Evolutionary conservation across 2,113 vertebrate species (phyloP), one percentile per base, ranked within the genome.

Genomic region (Sebastes fasciatus): DNA sequence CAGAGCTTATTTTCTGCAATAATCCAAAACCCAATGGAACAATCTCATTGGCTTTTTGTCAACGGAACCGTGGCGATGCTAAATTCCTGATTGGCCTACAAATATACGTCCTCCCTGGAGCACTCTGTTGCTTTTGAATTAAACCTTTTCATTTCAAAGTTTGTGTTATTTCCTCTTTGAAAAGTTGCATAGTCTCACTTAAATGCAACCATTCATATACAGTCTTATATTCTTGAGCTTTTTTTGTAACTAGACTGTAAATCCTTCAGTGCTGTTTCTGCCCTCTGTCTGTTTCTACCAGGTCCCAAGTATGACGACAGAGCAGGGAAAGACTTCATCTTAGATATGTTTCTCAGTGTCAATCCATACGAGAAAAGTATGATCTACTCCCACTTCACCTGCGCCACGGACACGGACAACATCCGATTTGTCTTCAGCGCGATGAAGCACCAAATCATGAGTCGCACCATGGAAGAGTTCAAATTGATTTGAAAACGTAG

Each of bases 281-380:
- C 55, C 48, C 26, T 72, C 57, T 73, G n/a, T 70, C 57, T 89
- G 43, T 23, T 17, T 79, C 64, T 49, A 16, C 19, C 87, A 98
- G 96, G 96, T 86, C 95, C 96, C 23, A 96, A 96, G 87, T 91
- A 92, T 92, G 96, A 98, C 17, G 84, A 94, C 55, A 92, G 93
- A 65, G 93, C 95, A 34, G 96, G 92, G 21, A 94, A 93, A 87
- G 93, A 97, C 64, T 98, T 97, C 86, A 97, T 98, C 93, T 87
- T 98, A 83, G 94, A 97, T 60, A 96, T 96, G 87, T 97, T 97
- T 72, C 91, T 95, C 82, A 95, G 95, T 81, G 95, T 97, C 86
- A 96, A 97, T 84, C 94, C 96, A 2, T 88, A 97, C 76, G 95
- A 94, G 64, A 94, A 96, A 61, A 97, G 97, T 91, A 94, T 93